These are phyloP conservation scores for Karalla daura DNA, from an alignment of 2,797 vertebrate species.

Conservation along the genomic window DNA sequence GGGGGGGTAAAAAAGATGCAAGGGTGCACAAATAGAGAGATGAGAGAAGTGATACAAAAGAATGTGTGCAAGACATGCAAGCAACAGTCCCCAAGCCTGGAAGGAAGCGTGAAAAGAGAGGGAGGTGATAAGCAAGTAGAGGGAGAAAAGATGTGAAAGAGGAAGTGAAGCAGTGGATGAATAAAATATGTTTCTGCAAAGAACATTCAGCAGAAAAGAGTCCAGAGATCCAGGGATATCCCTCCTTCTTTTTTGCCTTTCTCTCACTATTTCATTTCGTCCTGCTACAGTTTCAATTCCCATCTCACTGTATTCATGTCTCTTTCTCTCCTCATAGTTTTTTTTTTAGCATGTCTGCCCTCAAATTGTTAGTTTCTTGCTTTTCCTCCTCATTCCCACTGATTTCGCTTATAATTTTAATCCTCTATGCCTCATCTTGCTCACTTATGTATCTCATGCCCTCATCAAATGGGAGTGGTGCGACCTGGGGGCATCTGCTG, in stretches of 20 bases:
- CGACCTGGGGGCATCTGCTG: no score
- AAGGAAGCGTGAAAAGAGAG: conserved; percentile 20
- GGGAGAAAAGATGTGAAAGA: conserved; percentile 14
- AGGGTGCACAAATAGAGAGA: not conserved
- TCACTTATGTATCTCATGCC: not conserved
- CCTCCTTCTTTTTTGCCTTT: conserved; percentile 16
- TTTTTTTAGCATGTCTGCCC: not conserved
- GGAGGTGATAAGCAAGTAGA: conserved; percentile 13
- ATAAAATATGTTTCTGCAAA: conserved; percentile 51
- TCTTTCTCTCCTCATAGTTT: not conserved
- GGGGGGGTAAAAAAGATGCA: not conserved
- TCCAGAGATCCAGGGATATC: conserved; percentile 34
- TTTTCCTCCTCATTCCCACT: not conserved
- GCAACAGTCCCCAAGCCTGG: not conserved
- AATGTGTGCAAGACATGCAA: not conserved
- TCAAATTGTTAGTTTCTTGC: not conserved
- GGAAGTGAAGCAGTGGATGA: conserved; percentile 31
- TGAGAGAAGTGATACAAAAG: not conserved
- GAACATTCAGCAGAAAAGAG: conserved; percentile 30
- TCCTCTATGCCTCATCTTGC: not conserved
- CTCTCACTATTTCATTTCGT: not conserved
- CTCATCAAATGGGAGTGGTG: no score
- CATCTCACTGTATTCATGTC: not conserved
- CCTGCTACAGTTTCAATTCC: not conserved
- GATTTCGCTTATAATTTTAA: not conserved